Percentiles rank a stretch among this genome's conserved stretches.
Evolutionary conservation across 2,113 vertebrate genomes (phyloP).

Genomic region (Etia nguti): DNA sequence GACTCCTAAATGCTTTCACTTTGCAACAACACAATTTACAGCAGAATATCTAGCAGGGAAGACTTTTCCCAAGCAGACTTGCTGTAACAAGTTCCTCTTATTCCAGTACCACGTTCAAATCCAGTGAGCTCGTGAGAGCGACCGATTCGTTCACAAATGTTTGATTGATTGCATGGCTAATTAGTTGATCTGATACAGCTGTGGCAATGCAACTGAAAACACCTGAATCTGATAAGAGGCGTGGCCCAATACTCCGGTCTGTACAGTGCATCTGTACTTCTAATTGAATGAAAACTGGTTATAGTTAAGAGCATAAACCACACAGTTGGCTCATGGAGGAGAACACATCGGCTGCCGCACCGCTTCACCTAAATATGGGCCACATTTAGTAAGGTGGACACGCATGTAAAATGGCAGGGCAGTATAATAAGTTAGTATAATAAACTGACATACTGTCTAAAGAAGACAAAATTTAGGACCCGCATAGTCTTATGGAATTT

Average conservation of each 20-base stretch:
- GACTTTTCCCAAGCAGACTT: neutral
- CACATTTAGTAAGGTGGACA: neutral
- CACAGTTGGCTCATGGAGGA: neutral
- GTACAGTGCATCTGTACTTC: neutral
- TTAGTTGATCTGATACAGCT: neutral
- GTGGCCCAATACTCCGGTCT: neutral
- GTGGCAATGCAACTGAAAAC: neutral
- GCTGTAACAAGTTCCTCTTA: neutral
- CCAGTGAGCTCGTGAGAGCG: neutral
- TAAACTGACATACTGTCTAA: neutral
- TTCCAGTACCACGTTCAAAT: neutral
- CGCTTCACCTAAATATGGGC: neutral
- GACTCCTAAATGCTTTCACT: neutral
- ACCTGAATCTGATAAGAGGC: neutral
- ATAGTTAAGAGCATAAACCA: neutral
- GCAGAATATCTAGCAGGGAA: neutral
- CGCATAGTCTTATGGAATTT: no score
- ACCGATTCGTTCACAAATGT: neutral
- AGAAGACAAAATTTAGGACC: neutral
- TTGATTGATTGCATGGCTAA: neutral
- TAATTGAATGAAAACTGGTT: neutral
- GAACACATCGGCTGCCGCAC: neutral
- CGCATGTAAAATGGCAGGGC: neutral
- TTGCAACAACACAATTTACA: neutral
- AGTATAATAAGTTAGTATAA: neutral